Evolutionary conservation across 2,797 vertebrate species (phyloP), one percentile per base, ranked within the genome.

Genomic region (Anguilla megastoma): DNA sequence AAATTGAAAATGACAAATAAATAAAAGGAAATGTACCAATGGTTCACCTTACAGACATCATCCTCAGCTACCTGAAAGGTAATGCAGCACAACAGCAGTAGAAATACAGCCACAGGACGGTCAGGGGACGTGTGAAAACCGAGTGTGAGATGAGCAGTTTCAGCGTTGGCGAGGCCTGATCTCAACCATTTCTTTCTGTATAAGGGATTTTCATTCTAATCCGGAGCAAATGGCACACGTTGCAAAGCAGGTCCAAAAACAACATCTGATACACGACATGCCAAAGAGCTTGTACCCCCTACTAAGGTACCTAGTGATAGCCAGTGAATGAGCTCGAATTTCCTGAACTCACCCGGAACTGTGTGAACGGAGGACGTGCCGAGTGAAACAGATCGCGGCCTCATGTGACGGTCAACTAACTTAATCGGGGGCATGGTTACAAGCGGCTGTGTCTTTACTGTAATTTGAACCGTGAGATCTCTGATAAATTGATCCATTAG

Each of bases 281-380:
- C 71, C 71, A 76, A 76, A 76, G 0, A 1, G 69, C 30, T 33
- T 33, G 21, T 14, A 16, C 71, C 71, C 30, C 27, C 71, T 12
- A 41, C 33, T 36, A 76, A 76, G 12, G 33, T 76, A 76, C 71
- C 14, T 74, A 12, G 30, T 74, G 12, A 24, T 36, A 27, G 66
- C n/a, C 66, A 36, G 12, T 41, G 30, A 76, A 76, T 14, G 71
- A 36, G 71, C 93, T 94, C 89, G 87, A 45, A 90, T 94, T 93
- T 93, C 93, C 87, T 45, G 0, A 82, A 84, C 87, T 90, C 88
- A 94, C 93, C 89, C 89, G 87, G 85, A 80, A 87, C 84, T 91
- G 91, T 90, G 92, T 90, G 45, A 33, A n/a, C 21, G 24, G 56
- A 60, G 33, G 85, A 76, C 41, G 33, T 21, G 16, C 71, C 3